Conservation (phyloP, 2,113 vertebrate species). For the Poeciliopsis occidentalis region DNA sequence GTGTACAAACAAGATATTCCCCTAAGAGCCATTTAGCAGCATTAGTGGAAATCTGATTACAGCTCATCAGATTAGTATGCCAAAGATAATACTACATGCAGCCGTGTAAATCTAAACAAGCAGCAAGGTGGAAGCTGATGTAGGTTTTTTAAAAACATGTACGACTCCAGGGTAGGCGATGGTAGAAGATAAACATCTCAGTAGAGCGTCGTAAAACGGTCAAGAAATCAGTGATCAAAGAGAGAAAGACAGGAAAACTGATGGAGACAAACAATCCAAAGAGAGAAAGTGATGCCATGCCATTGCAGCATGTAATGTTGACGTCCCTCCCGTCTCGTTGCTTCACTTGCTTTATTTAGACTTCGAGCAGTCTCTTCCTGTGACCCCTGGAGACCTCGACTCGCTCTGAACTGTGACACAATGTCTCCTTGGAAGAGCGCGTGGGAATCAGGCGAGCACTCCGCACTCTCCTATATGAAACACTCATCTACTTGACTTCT, state of each 20-base stretch:
- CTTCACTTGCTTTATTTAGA: conserved; percentile 61
- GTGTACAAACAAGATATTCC: conserved; percentile 48
- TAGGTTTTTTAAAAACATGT: background rate
- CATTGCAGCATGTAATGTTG: conserved; percentile 50
- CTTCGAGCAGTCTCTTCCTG: conserved; percentile 39
- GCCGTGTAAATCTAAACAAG: conserved; percentile 5
- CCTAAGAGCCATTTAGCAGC: conserved; percentile 56
- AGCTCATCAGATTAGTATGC: conserved; percentile 46
- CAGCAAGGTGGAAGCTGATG: background rate
- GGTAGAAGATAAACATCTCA: conserved; percentile 22
- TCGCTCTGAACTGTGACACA: conserved; percentile 38
- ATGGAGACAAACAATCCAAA: conserved; percentile 24
- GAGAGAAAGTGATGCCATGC: conserved; percentile 45
- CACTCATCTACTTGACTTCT: background rate
- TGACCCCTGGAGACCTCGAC: conserved; percentile 50
- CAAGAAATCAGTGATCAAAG: conserved; percentile 34
- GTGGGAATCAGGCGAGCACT: conserved; percentile 13
- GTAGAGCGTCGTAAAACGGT: conserved; percentile 34
- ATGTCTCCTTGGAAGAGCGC: conserved; percentile 30
- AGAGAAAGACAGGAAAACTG: conserved; percentile 42
- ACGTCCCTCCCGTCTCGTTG: conserved; percentile 47
- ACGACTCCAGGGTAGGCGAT: conserved; percentile 21
- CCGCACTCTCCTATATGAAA: background rate
- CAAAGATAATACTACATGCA: conserved; percentile 30
- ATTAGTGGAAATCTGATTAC: conserved; percentile 61